Percentiles rank a stretch among this genome's conserved stretches.
These are phyloP conservation scores for Pipistrellus pygmaeus DNA, from an alignment of 2,797 vertebrate genomes.

Conservation along the genomic window DNA sequence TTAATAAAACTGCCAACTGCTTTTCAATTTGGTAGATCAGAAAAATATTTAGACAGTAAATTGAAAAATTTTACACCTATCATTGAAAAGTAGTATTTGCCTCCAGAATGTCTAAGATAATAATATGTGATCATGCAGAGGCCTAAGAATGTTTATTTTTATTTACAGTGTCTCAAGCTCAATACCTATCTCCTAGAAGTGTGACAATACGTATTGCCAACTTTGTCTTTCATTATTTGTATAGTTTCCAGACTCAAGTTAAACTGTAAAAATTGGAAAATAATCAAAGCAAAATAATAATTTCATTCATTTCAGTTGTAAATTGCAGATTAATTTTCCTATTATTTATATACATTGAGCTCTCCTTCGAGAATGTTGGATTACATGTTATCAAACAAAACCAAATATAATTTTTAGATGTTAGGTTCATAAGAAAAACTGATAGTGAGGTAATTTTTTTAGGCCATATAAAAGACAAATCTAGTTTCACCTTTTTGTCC, in stretches of 20 bases:
- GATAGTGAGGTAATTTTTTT: background rate
- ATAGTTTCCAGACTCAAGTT: background rate
- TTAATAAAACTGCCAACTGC: constrained; percentile 51
- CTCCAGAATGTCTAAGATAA: background rate
- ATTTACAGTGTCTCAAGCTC: background rate
- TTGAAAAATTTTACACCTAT: constrained; percentile 33
- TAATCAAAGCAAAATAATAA: constrained; percentile 23
- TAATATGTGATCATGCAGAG: background rate
- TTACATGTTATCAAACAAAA: constrained; percentile 29
- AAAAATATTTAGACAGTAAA: constrained; percentile 58
- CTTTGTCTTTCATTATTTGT: background rate
- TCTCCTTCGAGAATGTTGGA: background rate
- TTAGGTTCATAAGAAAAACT: background rate
- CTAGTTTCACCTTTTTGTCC: background rate
- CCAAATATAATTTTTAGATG: constrained; percentile 33
- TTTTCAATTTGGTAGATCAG: constrained; percentile 53
- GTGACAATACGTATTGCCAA: background rate
- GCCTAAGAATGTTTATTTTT: background rate
- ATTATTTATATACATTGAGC: background rate
- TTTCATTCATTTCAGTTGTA: constrained; percentile 7
- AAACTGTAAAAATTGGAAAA: constrained; percentile 33
- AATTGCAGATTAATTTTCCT: background rate
- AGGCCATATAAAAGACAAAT: background rate
- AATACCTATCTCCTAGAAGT: background rate
- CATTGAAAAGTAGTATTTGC: background rate